A percentile compares a stretch with the other conserved stretches of the same genome.
Evolutionary conservation across 1,140 invertebrate genomes (phyloP).

Genomic region (Augochlora pura): DNA sequence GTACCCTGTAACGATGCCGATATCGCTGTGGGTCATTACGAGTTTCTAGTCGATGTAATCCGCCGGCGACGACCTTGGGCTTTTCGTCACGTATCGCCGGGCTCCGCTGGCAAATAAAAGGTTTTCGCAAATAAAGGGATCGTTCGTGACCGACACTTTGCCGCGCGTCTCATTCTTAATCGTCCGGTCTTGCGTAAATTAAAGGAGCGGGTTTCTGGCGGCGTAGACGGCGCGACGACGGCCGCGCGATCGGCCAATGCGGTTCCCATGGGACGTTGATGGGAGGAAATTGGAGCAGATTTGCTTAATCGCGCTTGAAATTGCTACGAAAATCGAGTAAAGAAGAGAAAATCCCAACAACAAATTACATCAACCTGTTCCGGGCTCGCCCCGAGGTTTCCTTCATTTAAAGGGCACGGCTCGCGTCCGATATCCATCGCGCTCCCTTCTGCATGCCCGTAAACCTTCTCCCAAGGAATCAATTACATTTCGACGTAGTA

Average conservation of each 20-base stretch:
- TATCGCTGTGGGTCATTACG: constrained; percentile 24
- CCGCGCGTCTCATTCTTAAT: not conserved
- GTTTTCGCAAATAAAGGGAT: constrained; percentile 11
- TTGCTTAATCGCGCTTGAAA: constrained; percentile 13
- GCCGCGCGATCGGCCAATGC: not conserved
- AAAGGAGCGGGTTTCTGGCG: too few relatives aligned
- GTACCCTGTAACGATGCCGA: constrained; percentile 23
- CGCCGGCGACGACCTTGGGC: constrained; percentile 41
- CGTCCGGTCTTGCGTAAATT: not conserved
- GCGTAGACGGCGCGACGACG: too few relatives aligned
- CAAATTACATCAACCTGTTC: constrained; percentile 13
- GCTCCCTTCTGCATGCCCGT: not conserved
- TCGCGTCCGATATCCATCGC: not conserved
- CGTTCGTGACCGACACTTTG: not conserved
- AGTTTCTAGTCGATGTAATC: constrained; percentile 29
- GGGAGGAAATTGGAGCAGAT: not conserved
- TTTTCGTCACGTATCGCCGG: constrained; percentile 55
- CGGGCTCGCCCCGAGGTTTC: too few relatives aligned
- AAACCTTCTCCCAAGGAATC: not conserved
- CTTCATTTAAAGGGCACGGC: too few relatives aligned
- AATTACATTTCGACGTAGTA: not conserved
- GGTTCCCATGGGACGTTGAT: not conserved
- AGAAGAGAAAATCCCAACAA: constrained; percentile 1
- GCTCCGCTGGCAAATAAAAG: constrained; percentile 20
- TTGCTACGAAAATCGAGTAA: not conserved